Conservation (phyloP, 2,797 vertebrate species). For the Protosalanx chinensis region DNA sequence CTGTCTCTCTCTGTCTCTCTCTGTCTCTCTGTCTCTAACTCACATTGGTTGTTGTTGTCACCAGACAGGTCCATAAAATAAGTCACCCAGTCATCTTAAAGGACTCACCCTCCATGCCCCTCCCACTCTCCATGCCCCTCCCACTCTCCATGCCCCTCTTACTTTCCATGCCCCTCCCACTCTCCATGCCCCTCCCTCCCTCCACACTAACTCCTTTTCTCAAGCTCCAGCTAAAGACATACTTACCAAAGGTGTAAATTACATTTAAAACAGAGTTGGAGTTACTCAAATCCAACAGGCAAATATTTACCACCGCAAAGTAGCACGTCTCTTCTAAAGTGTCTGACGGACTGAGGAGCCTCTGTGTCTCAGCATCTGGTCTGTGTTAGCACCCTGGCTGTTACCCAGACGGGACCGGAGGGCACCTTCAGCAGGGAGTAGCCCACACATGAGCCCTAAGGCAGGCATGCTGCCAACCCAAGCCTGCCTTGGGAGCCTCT, state of each 20-base stretch:
- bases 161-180: too few species aligned
- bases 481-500: constrained; percentile 47
- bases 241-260: constrained; percentile 45
- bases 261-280: constrained; percentile 41
- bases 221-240: constrained; percentile 27
- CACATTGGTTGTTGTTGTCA: constrained; percentile 2
- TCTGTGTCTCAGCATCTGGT: constrained; percentile 63
- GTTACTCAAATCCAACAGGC: constrained; percentile 55
- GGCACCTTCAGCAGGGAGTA: constrained; percentile 67
- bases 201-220: constrained; percentile 31
- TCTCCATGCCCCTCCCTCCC: constrained; percentile 24
- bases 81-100: constrained; percentile 32
- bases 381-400: constrained; percentile 67
- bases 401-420: constrained; percentile 64
- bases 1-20: constrained; percentile 9
- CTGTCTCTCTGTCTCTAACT: background rate
- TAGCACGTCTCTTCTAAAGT: constrained; percentile 51
- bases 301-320: constrained; percentile 60
- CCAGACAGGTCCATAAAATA: constrained; percentile 3
- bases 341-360: constrained; percentile 54
- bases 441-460: constrained; percentile 40
- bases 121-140: too few species aligned
- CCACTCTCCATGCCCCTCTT: too few species aligned
- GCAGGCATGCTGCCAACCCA: constrained; percentile 62
- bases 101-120: constrained; percentile 28